Base-by-base conservation (phyloP, 2,113 vertebrate species). In the Podiceps cristatus region DNA sequence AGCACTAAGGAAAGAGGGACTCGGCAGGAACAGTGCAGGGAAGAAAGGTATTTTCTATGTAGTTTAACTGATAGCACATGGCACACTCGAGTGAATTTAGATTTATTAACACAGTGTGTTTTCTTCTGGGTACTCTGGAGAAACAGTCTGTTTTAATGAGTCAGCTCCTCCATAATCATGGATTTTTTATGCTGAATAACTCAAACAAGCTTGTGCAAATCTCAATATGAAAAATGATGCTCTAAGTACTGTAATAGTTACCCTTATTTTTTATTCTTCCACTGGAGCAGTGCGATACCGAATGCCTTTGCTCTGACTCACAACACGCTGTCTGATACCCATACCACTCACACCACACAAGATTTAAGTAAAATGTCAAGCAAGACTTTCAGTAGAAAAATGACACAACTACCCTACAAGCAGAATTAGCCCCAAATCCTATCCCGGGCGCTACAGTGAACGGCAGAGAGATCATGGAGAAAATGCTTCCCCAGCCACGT, bases 181-280 rank as follows among this genome's bases (percentile, higher is more conserved):
- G 49, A 55, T 28, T 12, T 33, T 96, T 92, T 62, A 91, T 75
- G 76, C 31, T n/a, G 16, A 89, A 67, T 60, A 94, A 91, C 72
- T 93, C 92, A 73, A 94, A 94, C 45, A 88, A 75, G 52, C 52
- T 89, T 75, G 68, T 82, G 62, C 28, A 97, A 91, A 93, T 88
- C 75, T 63, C 85, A 85, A 0, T 58, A 89, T 69, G 66, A 97
- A 86, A 92, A 95, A 92, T 52, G n/a, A 87, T 42, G 35, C 69
- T 89, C 73, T 68, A 91, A 89, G 93, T 89, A 74, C 60, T 64
- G 20, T 55, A 91, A 89, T 9, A 82, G 88, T 75, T 84, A 82
- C 80, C 62, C n/a, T 91, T 84, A 6, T 13, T 45, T 53, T 95
- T 79, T n/a, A n/a, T 91, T 89, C 69, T 94, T 78, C 31, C 31